Evolutionary conservation across 2,797 vertebrate genomes (phyloP).

Genomic region (Falco cherrug): DNA sequence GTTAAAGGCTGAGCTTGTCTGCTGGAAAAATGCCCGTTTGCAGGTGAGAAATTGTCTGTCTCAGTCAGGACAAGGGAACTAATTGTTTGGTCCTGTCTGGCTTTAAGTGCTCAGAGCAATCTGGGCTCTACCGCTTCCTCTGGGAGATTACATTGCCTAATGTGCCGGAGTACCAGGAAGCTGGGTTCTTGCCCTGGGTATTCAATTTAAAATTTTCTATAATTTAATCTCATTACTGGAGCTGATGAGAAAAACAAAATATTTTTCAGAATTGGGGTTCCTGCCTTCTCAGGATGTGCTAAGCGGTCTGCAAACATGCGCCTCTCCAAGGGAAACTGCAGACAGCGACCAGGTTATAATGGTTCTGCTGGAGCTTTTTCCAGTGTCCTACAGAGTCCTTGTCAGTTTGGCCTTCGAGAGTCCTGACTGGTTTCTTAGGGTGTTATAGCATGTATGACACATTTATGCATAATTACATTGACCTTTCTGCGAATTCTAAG

Average conservation of each 20-base stretch:
- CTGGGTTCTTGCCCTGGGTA: conserved; percentile 32
- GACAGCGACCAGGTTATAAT: neutral
- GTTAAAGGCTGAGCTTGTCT: conserved; percentile 35
- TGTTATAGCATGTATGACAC: neutral
- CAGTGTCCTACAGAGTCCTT: neutral
- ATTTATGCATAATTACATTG: conserved; percentile 36
- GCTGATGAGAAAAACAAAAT: neutral
- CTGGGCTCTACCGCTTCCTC: conserved; percentile 21
- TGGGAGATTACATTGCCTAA: conserved; percentile 19
- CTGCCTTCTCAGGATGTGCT: neutral
- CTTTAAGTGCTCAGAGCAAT: conserved; percentile 29
- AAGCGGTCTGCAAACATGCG: rapidly evolving
- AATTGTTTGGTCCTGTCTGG: conserved; percentile 60
- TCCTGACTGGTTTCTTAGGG: neutral
- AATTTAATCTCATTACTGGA: neutral
- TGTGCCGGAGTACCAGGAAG: conserved; percentile 13
- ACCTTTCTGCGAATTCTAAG: conserved; percentile 26
- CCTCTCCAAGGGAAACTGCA: neutral
- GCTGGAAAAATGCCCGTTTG: conserved; percentile 34
- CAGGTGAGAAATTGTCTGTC: conserved; percentile 66
- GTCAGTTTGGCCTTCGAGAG: neutral
- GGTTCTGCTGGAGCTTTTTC: neutral
- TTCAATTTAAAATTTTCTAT: conserved; percentile 15
- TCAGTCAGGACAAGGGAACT: conserved; percentile 47
- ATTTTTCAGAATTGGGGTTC: neutral